Evolutionary conservation across 2,113 vertebrate species (phyloP).

Genomic region (Seriola dumerili): DNA sequence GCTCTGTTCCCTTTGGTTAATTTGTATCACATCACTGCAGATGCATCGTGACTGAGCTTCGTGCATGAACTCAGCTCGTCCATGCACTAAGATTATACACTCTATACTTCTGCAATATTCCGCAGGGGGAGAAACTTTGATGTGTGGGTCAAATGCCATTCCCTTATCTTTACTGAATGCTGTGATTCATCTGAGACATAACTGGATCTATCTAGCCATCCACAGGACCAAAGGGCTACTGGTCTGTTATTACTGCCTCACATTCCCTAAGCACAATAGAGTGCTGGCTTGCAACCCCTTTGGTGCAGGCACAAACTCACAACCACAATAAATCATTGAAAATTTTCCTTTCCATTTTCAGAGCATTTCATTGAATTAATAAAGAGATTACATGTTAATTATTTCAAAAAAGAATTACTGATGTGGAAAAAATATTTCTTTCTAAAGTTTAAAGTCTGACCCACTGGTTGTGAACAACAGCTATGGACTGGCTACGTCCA

Average conservation of each 20-base stretch:
- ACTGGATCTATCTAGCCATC: not conserved
- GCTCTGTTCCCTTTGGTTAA: slow-evolving; percentile 8
- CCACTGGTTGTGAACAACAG: too few relatives aligned
- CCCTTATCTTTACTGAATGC: not conserved
- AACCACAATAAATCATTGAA: too few relatives aligned
- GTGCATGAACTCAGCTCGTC: not conserved
- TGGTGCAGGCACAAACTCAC: not conserved
- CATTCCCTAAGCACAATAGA: not conserved
- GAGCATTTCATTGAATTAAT: too few relatives aligned
- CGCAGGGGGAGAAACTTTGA: not conserved
- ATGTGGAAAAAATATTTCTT: too few relatives aligned
- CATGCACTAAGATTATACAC: not conserved
- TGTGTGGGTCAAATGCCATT: not conserved
- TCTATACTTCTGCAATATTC: not conserved
- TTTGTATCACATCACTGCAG: slow-evolving; percentile 17
- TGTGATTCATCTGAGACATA: not conserved
- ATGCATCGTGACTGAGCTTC: not conserved
- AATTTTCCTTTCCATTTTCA: too few relatives aligned
- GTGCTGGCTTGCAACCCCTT: not conserved
- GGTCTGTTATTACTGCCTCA: not conserved
- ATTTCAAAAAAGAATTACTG: too few relatives aligned
- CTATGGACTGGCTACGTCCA: too few relatives aligned
- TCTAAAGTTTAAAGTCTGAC: too few relatives aligned
- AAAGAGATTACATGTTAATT: too few relatives aligned
- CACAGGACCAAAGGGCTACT: not conserved